Evolutionary conservation across 2,888 invertebrate genomes (phyloP).

Genomic region (Caenorhabditis imperialis): DNA sequence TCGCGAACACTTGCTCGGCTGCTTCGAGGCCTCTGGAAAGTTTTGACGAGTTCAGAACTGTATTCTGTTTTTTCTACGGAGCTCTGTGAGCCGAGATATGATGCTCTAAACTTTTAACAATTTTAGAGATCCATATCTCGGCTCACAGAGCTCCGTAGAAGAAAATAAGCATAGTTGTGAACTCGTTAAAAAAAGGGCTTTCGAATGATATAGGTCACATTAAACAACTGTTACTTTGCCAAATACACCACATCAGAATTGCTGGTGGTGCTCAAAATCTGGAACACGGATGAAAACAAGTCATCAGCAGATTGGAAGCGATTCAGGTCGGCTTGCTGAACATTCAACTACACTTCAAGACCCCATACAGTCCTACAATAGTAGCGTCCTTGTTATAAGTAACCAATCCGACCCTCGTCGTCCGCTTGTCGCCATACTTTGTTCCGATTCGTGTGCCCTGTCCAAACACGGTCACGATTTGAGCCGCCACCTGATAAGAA

Average conservation of each 20-base stretch:
- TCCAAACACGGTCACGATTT: constrained; percentile 42
- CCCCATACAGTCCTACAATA: background rate
- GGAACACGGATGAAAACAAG: constrained; percentile 14
- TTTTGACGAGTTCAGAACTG: too few species aligned
- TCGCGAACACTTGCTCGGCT: constrained; percentile 19
- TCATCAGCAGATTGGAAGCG: constrained; percentile 25
- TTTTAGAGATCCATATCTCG: too few species aligned
- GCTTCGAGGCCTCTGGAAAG: constrained; percentile 31
- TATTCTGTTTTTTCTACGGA: too few species aligned
- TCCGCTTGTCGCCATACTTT: constrained; percentile 26
- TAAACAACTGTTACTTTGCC: constrained; percentile 22
- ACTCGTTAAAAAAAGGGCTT: too few species aligned
- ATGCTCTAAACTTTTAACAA: too few species aligned
- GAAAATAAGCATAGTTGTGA: too few species aligned
- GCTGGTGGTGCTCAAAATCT: constrained; percentile 6
- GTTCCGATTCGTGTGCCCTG: constrained; percentile 32
- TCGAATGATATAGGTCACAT: too few species aligned
- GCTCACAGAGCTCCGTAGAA: too few species aligned
- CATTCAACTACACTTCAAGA: background rate
- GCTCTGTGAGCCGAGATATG: too few species aligned
- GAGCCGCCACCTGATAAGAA: constrained; percentile 32
- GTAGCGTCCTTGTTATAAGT: constrained; percentile 31
- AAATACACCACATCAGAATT: constrained; percentile 26
- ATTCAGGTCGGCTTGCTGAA: constrained; percentile 36
- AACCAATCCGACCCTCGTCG: constrained; percentile 33